Base-by-base conservation (phyloP, 1,140 invertebrate genomes). In the Onthophagus taurus region DNA sequence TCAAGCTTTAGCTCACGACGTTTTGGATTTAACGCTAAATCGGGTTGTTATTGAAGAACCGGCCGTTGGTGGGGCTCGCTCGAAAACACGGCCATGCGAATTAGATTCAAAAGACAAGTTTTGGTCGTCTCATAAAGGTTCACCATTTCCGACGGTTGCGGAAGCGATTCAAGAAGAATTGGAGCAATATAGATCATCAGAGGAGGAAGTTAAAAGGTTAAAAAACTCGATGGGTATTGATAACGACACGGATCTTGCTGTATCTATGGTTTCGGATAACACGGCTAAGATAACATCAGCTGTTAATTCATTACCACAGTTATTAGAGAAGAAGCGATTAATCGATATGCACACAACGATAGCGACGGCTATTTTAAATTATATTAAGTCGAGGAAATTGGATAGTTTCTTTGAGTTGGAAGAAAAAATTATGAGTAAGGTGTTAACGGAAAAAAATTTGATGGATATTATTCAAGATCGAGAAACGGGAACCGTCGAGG, bases 321-420 rank as follows among this genome's bases (percentile, higher is more conserved):
- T 99, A 3, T 74, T 99, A 57, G 94, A 99, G 68, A 95, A 90
- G 71, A 99, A 99, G 65, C 72, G 91, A 34, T 72, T 98, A 5
- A 95, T 99, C 53, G 95, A 99, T 63, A 93, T 97, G 83, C 97
- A 99, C 64, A 99, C 92, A 8, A 96, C 91, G 47, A 85, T 99
- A 53, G 96, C 96, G 6, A 98, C 94, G 52, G 53, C 84, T 12
- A 84, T 97, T 48, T 69, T 97, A 18, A 91, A 95, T 64, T 80
- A 78, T 33, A 97, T 98, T 17, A 97, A 93, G 71, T 78, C 78
- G 1, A 70, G 95, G 24, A 81, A 95, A 55, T 66, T 99, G 9
- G 96, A 99, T 64, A 89, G 88, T 2, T 92, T 91, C 53, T 99
- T 98, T 65, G 96, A 99, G 70, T 74, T 91, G 37, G 96, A 99